These are phyloP conservation scores for Indicator maculatus DNA, from an alignment of 2,113 vertebrate species.

Conservation along the genomic window DNA sequence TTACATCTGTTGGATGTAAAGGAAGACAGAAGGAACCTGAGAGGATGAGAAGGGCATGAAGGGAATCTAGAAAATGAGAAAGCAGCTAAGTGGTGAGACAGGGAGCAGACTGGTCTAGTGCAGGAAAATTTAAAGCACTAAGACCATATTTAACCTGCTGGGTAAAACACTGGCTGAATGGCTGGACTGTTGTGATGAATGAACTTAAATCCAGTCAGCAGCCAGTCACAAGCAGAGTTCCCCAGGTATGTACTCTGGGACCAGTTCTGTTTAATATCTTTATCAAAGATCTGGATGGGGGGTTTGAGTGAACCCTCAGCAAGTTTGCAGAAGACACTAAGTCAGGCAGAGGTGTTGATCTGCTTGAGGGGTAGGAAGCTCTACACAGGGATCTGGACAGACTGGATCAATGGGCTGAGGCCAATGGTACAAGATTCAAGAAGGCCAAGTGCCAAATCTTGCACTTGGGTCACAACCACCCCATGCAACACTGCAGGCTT, in stretches of 20 bases:
- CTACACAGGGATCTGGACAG: neutral
- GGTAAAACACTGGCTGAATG: neutral
- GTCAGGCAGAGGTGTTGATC: neutral
- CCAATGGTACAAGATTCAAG: neutral
- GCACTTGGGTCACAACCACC: neutral
- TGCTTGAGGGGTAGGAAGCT: neutral
- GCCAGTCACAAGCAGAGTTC: rapidly evolving
- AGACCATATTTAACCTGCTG: neutral
- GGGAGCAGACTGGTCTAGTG: neutral
- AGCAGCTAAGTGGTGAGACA: neutral
- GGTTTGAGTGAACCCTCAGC: neutral
- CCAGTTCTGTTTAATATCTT: neutral
- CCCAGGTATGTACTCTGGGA: neutral
- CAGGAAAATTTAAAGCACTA: neutral
- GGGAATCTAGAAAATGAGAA: neutral
- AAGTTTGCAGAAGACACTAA: neutral
- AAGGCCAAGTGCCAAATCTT: neutral
- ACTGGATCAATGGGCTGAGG: neutral
- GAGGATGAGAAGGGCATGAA: neutral
- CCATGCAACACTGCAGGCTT: neutral
- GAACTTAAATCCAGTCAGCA: neutral
- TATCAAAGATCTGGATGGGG: neutral
- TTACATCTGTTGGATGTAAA: neutral
- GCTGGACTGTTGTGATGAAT: neutral
- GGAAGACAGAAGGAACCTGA: neutral